phyloP scores from a whole-genome alignment of 35 echinoderm and acorn worm species.

The Nesometra sesokonis region DNA sequence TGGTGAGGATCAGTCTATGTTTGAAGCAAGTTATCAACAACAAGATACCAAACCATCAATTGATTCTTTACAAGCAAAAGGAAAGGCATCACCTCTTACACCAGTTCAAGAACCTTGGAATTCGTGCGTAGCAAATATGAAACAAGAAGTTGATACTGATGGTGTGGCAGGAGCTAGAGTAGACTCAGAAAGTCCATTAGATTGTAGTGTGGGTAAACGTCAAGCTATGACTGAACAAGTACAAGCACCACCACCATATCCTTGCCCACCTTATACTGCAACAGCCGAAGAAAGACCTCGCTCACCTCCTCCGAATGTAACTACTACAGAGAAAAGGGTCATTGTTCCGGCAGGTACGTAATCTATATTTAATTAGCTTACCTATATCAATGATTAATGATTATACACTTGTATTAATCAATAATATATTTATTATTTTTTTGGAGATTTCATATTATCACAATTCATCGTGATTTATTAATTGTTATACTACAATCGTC shows the following conservation, averaged over 20 bases:
- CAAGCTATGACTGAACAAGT: not conserved
- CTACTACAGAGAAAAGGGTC: not conserved
- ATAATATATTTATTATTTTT: too few relatives aligned
- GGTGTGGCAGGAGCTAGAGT: not conserved
- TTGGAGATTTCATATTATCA: too few relatives aligned
- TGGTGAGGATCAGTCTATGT: not conserved
- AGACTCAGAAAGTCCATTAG: not conserved
- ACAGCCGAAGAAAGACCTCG: not conserved
- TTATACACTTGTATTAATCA: too few relatives aligned
- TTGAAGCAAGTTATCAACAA: not conserved
- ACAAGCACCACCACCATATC: not conserved
- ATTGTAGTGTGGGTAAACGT: conserved; percentile 6
- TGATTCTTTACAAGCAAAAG: not conserved
- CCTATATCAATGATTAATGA: too few relatives aligned
- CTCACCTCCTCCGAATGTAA: conserved; percentile 9
- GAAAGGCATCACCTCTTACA: not conserved
- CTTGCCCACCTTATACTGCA: not conserved
- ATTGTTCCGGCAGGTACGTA: conserved; percentile 12
- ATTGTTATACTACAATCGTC: too few relatives aligned
- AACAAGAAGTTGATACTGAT: not conserved
- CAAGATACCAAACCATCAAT: not conserved
- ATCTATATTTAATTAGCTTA: too few relatives aligned
- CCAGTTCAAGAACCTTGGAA: not conserved
- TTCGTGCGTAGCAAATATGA: not conserved
- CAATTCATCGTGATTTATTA: too few relatives aligned